Evolutionary conservation across 1,140 invertebrate genomes (phyloP), one percentile per base, ranked within the genome.

Genomic region (Hylyphantes graminicola): DNA sequence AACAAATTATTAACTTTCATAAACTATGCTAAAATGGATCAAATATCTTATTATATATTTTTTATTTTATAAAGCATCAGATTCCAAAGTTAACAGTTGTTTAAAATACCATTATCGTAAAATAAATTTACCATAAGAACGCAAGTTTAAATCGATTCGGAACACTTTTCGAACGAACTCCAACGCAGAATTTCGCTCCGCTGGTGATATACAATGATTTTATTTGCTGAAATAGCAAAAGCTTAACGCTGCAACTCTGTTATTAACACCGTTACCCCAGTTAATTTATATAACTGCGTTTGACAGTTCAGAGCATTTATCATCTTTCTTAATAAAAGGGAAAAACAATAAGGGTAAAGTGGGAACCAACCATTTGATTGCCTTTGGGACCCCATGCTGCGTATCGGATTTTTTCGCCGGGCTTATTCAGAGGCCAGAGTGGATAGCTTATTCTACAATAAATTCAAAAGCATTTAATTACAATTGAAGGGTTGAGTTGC

Each of bases 311-410:
- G 7, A 13, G 35, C 35, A 35, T 35, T 35, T 35, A 35, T 35
- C 35, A 35, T 35, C 35, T 35, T 35, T 35, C 35, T 35, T 35
- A 15, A 21, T 11, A 35, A 48, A 35, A 67, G 19, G 9, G 15
- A 35, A 67, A 8, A 15, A 70, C n/a, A 10, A 17, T 53, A 70
- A 53, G 15, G 19, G 8, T 65, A 17, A 21, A 48, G 13, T 9
- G 12, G 8, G 7, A 8, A 51, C 17, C 64, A 73, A 85, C 92
- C 12, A 96, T 90, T 11, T 93, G 93, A 87, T 95, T 94, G 6
- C 93, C 93, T 70, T 92, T 91, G 0, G 94, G 94, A 2, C 94
- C 93, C 94, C 95, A 97, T 89, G 93, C 89, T 54, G 87, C 88
- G 19, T 87, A 85, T 54, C 87, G 86, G 7, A 89, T 75, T 57